Evolutionary conservation across 2,113 vertebrate species (phyloP).

Genomic region (Apteryx mantelli): DNA sequence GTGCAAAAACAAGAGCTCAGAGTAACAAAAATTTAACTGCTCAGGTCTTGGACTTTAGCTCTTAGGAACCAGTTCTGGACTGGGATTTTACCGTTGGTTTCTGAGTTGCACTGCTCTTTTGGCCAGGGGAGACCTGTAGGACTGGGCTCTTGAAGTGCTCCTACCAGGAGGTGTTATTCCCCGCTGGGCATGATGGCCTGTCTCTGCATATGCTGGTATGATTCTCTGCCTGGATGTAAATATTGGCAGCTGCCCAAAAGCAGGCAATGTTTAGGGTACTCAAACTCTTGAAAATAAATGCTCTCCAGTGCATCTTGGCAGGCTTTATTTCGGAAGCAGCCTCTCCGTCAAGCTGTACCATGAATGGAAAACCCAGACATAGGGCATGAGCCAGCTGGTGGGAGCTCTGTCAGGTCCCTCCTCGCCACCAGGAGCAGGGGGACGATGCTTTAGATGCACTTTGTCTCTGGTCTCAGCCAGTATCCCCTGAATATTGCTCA

Average conservation of each 20-base stretch:
- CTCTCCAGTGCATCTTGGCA: neutral
- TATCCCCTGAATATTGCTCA: accelerated
- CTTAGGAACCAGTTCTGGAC: neutral
- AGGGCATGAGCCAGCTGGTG: neutral
- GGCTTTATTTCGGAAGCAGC: neutral
- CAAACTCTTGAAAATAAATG: neutral
- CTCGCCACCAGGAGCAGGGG: accelerated
- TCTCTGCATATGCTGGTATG: neutral
- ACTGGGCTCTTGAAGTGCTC: neutral
- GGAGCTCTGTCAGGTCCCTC: neutral
- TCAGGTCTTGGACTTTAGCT: neutral
- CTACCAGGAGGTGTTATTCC: neutral
- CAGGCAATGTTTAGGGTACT: neutral
- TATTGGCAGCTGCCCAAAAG: slow-evolving; percentile 1
- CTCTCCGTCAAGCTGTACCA: neutral
- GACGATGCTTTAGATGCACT: neutral
- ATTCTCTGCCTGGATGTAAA: slow-evolving; percentile 11
- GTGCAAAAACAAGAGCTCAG: neutral
- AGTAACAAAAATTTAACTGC: neutral
- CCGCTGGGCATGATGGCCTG: neutral
- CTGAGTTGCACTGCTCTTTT: neutral
- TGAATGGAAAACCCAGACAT: neutral
- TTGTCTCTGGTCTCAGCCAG: neutral
- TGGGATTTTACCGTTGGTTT: neutral
- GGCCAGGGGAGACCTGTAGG: neutral